Evolutionary conservation across 2,888 invertebrate species (phyloP).

Genomic region (Argynnis bischoffii): DNA sequence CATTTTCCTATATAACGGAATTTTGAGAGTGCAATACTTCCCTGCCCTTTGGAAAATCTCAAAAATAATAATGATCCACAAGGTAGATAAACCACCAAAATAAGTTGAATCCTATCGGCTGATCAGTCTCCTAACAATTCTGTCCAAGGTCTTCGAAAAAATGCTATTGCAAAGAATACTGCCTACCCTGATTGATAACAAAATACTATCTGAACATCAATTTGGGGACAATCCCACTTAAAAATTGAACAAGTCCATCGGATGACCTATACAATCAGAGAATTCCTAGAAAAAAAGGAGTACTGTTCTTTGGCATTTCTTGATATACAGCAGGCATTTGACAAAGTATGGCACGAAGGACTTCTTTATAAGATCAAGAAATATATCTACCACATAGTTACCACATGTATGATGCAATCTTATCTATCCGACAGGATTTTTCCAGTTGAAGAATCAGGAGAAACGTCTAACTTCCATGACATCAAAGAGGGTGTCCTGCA

Average conservation of each 20-base stretch:
- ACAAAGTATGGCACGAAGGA: slow-evolving; percentile 9
- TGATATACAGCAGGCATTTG: neutral
- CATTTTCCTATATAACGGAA: too few relatives aligned
- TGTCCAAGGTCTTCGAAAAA: neutral
- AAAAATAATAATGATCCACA: slow-evolving; percentile 35
- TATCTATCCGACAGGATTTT: slow-evolving; percentile 12
- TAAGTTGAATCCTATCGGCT: too few relatives aligned
- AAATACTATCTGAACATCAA: slow-evolving; percentile 20
- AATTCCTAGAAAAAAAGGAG: slow-evolving; percentile 3
- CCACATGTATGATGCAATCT: slow-evolving; percentile 12
- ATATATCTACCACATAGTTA: slow-evolving; percentile 5
- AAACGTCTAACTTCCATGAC: neutral
- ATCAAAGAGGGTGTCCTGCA: slow-evolving; percentile 6
- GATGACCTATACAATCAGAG: slow-evolving; percentile 11
- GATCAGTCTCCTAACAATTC: too few relatives aligned
- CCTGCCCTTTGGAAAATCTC: too few relatives aligned
- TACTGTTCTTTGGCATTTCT: slow-evolving; percentile 7
- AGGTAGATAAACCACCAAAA: too few relatives aligned
- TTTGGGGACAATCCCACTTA: slow-evolving; percentile 19
- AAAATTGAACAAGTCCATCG: slow-evolving; percentile 19
- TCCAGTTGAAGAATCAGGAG: neutral
- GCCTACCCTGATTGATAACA: neutral
- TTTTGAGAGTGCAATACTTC: too few relatives aligned
- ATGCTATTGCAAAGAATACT: neutral
- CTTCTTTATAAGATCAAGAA: slow-evolving; percentile 21